phyloP scores from a whole-genome alignment of 2,888 invertebrate species.

The Dysmachus trigonus region DNA sequence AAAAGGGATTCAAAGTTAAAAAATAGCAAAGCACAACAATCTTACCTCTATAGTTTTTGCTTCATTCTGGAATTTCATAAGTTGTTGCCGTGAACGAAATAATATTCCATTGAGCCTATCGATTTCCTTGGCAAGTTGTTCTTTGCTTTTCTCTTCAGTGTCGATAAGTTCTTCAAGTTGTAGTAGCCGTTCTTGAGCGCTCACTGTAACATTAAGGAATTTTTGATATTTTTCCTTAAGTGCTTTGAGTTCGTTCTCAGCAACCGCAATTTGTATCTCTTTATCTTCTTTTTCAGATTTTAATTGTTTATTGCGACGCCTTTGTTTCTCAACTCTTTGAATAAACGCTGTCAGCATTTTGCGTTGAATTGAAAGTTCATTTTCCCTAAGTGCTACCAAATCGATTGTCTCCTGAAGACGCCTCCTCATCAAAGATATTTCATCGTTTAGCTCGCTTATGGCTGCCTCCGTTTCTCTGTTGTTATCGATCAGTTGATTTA shows the following conservation, averaged over 20 bases:
- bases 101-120: constrained; percentile 57
- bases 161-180: constrained; percentile 62
- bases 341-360: constrained; percentile 59
- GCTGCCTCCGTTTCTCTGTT: constrained; percentile 66
- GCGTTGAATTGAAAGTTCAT: constrained; percentile 59
- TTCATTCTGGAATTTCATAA: constrained; percentile 56
- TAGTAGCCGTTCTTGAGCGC: constrained; percentile 59
- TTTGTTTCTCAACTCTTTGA: constrained; percentile 57
- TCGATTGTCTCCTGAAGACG: constrained; percentile 59
- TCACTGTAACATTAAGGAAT: constrained; percentile 57
- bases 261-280: constrained; percentile 53
- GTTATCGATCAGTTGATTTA: constrained; percentile 66
- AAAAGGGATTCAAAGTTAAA: not conserved
- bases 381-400: constrained; percentile 59
- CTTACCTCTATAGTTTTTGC: constrained; percentile 50
- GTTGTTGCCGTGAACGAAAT: constrained; percentile 59
- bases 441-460: constrained; percentile 62
- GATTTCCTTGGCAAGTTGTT: constrained; percentile 56
- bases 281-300: constrained; percentile 53
- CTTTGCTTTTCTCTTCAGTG: constrained; percentile 57
- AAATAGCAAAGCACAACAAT: not conserved
- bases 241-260: constrained; percentile 51
- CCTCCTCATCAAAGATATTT: constrained; percentile 62
- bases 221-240: constrained; percentile 54
- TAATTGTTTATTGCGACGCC: constrained; percentile 58